Conservation (phyloP, 2,888 invertebrate species). For the Hipparchia sbordonii region DNA sequence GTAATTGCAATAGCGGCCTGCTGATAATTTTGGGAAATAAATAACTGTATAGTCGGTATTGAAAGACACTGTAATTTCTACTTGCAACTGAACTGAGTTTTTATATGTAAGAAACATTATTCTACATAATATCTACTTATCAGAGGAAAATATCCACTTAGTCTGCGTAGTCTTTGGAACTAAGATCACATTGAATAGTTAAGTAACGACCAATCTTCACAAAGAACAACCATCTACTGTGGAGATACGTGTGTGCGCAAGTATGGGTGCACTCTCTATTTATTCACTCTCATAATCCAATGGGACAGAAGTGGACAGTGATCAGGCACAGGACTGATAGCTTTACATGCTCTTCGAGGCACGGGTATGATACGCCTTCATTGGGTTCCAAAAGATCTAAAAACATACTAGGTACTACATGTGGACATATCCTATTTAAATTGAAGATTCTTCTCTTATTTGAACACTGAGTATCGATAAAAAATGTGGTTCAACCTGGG, state of each 20-base stretch:
- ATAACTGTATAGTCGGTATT: conserved; percentile 46
- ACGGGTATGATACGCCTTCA: too few species aligned
- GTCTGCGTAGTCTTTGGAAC: not conserved
- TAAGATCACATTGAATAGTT: too few species aligned
- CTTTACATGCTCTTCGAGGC: too few species aligned
- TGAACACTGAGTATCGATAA: not conserved
- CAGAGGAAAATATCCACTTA: too few species aligned
- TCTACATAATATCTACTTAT: not conserved
- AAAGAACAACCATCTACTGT: too few species aligned
- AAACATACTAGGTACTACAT: not conserved
- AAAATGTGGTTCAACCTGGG: not conserved
- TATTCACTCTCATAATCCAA: too few species aligned
- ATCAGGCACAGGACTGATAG: too few species aligned
- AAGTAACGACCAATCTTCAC: too few species aligned
- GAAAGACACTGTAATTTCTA: conserved; percentile 51
- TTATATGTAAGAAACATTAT: not conserved
- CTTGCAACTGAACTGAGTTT: conserved; percentile 43
- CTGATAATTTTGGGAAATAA: conserved; percentile 43
- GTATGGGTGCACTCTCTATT: too few species aligned
- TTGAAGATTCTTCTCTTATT: not conserved
- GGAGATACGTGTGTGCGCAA: too few species aligned
- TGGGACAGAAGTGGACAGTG: too few species aligned
- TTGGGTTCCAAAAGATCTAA: too few species aligned
- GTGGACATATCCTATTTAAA: not conserved
- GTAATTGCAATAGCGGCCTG: conserved; percentile 42